Conservation (phyloP, 2,113 vertebrate genomes). For the Phyllostomus discolor region DNA sequence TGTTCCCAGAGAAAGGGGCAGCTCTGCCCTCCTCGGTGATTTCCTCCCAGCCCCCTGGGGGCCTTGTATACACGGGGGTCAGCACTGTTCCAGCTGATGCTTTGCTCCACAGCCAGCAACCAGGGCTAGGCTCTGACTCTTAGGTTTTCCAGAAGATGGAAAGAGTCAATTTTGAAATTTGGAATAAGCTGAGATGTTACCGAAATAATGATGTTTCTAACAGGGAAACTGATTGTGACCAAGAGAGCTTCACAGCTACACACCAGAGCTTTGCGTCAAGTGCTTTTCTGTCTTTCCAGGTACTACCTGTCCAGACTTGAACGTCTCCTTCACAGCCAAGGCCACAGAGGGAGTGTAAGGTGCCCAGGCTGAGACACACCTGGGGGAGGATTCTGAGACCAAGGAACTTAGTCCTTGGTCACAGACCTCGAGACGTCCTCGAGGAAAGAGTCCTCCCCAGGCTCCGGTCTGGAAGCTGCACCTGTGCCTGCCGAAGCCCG, state of each 20-base stretch:
- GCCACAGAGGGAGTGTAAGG: fast-evolving
- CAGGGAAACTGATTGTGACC: background rate
- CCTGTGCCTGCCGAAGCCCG: background rate
- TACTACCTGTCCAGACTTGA: background rate
- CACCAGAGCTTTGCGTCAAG: background rate
- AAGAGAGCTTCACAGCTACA: background rate
- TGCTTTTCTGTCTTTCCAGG: background rate
- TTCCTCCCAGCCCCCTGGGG: background rate
- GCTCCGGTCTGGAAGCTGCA: background rate
- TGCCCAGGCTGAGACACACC: fast-evolving
- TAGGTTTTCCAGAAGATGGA: background rate
- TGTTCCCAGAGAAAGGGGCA: background rate
- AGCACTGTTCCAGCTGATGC: background rate
- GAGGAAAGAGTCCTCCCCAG: fast-evolving
- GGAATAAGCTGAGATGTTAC: background rate
- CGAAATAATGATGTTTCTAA: background rate
- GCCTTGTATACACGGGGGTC: background rate
- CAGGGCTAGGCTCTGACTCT: background rate
- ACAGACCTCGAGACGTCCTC: background rate
- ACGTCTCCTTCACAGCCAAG: background rate
- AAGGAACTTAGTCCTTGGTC: background rate
- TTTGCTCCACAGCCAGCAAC: background rate
- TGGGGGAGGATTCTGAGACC: background rate
- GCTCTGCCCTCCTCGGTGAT: background rate
- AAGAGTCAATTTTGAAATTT: background rate